Evolutionary conservation across 2,113 vertebrate species (phyloP), one percentile per base, ranked within the genome.

Genomic region (Uria lomvia): DNA sequence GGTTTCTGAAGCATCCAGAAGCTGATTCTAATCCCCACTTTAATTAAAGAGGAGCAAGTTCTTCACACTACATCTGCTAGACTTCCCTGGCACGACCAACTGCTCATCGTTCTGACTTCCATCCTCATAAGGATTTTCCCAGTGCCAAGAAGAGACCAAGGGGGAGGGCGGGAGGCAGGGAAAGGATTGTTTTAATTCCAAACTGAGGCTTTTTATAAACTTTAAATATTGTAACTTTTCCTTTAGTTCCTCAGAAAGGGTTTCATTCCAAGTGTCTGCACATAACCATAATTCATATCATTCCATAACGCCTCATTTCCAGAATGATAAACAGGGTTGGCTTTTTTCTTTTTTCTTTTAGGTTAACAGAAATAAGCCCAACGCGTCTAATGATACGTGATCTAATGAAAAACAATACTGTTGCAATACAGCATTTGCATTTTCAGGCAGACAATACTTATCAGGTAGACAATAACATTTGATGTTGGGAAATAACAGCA

Each of bases 21-120:
- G 71, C 56, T 72, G 83, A 84, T 40, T 72, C 79, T 89, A 95
- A 92, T 78, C 94, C 92, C 43, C 47, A 42, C 40, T 96, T 95
- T 72, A 91, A 95, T 96, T 92, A 94, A 92, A 95, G 68, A 95
- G 88, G 76, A 94, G 83, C 43, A 63, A 94, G 82, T 94, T 95
- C 85, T 92, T 95, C 82, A 71, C 93, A 80, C 73, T 63, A 71
- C 82, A 84, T 94, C 76, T 92, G 83, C 75, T 77, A 11, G 75
- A 52, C 86, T 96, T 92, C 63, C 60, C 81, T 96, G 92, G 92
- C 85, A 93, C 24, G 1, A 70, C 11, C 84, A 70, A 77, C 79
- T 62, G 80, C 91, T 96, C 86, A 43, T 71, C 56, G 0, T 15
- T 63, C 67, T 18, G n/a, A 70, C 55, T 94, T 66, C 92, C 82